Conservation (phyloP, 2,113 vertebrate genomes). For the Leucoraja erinaceus region DNA sequence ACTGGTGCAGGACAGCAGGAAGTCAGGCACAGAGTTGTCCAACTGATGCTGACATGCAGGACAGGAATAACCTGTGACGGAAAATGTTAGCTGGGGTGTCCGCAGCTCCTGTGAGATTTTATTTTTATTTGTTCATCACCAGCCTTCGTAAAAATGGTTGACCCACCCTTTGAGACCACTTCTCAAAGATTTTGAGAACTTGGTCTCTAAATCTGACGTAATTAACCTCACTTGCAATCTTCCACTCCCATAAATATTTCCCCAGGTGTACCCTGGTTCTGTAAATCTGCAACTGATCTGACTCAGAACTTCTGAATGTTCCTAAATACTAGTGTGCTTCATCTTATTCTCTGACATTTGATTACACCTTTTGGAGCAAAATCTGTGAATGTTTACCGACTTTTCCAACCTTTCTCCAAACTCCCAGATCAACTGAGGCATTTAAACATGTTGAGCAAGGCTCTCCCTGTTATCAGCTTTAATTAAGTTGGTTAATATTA, state of each 20-base stretch:
- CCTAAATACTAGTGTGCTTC: neutral
- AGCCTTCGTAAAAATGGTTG: neutral
- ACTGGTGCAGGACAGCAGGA: neutral
- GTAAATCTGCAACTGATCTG: neutral
- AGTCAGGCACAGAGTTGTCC: neutral
- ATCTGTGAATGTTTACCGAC: neutral
- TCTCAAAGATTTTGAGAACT: neutral
- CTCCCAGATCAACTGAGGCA: too few species aligned
- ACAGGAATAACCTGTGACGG: neutral
- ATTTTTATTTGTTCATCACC: neutral
- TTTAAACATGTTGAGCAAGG: too few species aligned
- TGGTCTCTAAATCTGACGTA: neutral
- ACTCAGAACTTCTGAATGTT: neutral
- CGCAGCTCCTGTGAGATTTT: neutral
- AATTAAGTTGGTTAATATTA: too few species aligned
- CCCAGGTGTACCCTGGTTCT: neutral
- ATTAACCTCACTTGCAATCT: neutral
- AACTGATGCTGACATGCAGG: neutral
- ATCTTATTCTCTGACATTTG: neutral
- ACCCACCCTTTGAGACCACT: neutral
- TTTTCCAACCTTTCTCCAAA: too few species aligned
- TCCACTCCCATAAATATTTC: neutral
- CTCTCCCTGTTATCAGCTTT: too few species aligned
- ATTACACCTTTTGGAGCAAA: neutral
- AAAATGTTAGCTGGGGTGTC: neutral